Conservation (phyloP, 1,140 invertebrate genomes). For the Telenomus remus region DNA sequence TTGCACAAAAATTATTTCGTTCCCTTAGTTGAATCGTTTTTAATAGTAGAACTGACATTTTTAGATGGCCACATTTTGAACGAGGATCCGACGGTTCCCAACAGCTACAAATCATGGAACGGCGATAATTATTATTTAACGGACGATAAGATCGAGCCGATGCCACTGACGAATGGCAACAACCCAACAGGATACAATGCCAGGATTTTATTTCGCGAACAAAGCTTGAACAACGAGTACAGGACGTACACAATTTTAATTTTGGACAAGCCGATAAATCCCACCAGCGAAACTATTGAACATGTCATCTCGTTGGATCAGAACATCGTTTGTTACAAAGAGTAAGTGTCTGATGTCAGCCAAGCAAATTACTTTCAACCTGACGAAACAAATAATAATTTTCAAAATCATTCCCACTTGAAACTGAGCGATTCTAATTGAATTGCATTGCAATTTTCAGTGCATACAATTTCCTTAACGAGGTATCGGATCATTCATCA, state of each 20-base stretch:
- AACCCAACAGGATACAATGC: conserved; percentile 23
- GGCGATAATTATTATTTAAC: conserved; percentile 28
- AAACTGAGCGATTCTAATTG: too few relatives aligned
- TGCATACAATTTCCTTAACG: conserved; percentile 56
- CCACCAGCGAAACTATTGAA: conserved; percentile 21
- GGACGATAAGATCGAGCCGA: conserved; percentile 11
- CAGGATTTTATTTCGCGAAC: conserved; percentile 57
- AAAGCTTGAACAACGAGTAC: conserved; percentile 62
- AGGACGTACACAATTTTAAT: conserved; percentile 60
- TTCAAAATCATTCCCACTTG: not conserved
- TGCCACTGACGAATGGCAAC: not conserved
- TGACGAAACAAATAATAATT: too few relatives aligned
- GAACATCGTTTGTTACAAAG: conserved; percentile 55
- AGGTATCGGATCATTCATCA: conserved; percentile 32
- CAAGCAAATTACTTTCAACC: too few relatives aligned
- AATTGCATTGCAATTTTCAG: conserved; percentile 33
- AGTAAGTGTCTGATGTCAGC: conserved; percentile 61
- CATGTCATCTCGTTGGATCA: conserved; percentile 48
- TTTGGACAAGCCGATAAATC: conserved; percentile 58
- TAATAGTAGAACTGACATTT: too few relatives aligned
- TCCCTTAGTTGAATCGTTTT: too few relatives aligned
- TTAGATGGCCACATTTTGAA: conserved; percentile 32
- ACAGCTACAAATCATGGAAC: conserved; percentile 27
- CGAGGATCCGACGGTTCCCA: conserved; percentile 6
- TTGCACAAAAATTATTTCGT: too few relatives aligned